Evolutionary conservation across 2,888 invertebrate species (phyloP).

Genomic region (Galerucella nymphaeae): DNA sequence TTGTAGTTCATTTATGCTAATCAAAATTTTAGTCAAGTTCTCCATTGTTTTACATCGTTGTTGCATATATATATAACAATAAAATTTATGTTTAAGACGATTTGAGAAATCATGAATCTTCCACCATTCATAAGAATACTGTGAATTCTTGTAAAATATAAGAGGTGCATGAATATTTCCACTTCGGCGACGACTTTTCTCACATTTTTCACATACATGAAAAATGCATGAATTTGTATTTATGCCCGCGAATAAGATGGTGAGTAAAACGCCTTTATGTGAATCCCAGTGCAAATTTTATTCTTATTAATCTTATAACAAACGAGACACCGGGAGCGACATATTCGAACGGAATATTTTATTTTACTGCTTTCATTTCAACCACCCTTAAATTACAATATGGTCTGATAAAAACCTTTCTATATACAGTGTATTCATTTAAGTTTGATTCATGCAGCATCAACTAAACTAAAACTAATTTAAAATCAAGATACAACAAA

Average conservation of each 20-base stretch:
- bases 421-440: too few species aligned
- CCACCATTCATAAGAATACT: not conserved
- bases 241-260: slow-evolving; percentile 22
- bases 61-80: not conserved
- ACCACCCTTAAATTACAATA: not conserved
- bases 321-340: not conserved
- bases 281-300: slow-evolving; percentile 15
- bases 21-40: too few species aligned
- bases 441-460: too few species aligned
- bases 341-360: not conserved
- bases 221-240: slow-evolving; percentile 36
- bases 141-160: not conserved
- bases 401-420: not conserved
- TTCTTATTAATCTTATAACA: slow-evolving; percentile 9
- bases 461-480: too few species aligned
- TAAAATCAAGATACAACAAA: too few species aligned
- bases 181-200: slow-evolving; percentile 28
- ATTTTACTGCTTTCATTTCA: not conserved
- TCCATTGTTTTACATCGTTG: not conserved
- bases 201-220: slow-evolving; percentile 32
- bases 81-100: not conserved
- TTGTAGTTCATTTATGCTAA: too few species aligned
- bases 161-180: slow-evolving; percentile 20
- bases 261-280: slow-evolving; percentile 6
- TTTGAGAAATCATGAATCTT: not conserved